Base-by-base conservation (phyloP, 1,140 invertebrate genomes). In the Conopomorpha cramerella region DNA sequence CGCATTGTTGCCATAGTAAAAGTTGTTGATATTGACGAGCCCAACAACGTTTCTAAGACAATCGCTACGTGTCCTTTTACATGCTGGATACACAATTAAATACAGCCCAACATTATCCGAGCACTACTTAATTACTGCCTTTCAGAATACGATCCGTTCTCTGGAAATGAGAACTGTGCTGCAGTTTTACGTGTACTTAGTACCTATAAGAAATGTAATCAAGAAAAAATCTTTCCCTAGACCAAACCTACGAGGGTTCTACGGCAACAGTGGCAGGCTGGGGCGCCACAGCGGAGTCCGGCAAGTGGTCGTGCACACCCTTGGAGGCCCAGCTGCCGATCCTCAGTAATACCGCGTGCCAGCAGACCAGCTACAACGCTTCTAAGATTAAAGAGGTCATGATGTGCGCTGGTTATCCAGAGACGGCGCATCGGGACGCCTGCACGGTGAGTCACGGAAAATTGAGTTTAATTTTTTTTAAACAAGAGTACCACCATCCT, bases 321-420 rank as follows among this genome's bases (percentile, higher is more conserved):
- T 83, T 89, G 47, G 86, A 92, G 60, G 90, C 92, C 2, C 84
- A 92, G 36, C 79, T 93, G 2, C 91, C 91, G 1, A 86, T 93
- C 2, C 81, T 93, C 36, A 89, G 84, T 49, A 87, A 91, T 49
- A 77, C 84, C 2, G 83, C 84, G 17, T 94, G 92, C 52, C 78
- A 81, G 34, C 85, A 86, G 28, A 91, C 89, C 0, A 90, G 86
- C 49, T 92, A 92, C 55, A 87, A 83, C 15, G 72, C 83, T 3
- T 83, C 84, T 11, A 89, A 90, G 83, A 93, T 93, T 26, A 87
- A 87, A 3, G 87, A 91, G 38, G 90, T 91, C 48, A 92, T 92
- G 90, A 64, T 93, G 67, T 94, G 91, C 58, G 91, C 91, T 15
- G 91, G 91, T 8, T 90, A 88, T 58, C 79, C 82, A 0, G 82